Conservation (phyloP, 2,113 vertebrate genomes). For the Erinaceus europaeus region DNA sequence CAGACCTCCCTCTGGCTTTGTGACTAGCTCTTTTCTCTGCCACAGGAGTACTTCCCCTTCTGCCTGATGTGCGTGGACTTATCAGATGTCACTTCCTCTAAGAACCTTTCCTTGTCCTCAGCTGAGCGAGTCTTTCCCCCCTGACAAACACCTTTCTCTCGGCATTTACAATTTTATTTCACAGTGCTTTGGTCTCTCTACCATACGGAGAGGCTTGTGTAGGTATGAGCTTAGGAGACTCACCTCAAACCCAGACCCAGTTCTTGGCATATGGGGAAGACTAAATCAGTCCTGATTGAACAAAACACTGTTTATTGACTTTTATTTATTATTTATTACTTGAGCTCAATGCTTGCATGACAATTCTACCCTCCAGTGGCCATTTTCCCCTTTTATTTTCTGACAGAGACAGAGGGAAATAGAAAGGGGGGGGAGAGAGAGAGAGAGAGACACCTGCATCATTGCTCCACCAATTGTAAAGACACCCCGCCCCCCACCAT, state of each 20-base stretch:
- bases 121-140: background rate
- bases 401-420: too few relatives aligned
- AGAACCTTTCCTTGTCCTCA: background rate
- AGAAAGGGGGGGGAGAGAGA: too few relatives aligned
- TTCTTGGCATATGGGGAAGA: background rate
- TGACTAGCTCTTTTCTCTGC: conserved; percentile 11
- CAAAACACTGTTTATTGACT: too few relatives aligned
- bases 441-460: too few relatives aligned
- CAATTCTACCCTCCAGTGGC: too few relatives aligned
- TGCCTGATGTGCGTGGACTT: background rate
- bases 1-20: background rate
- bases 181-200: background rate
- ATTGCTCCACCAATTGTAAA: too few relatives aligned
- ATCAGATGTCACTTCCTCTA: conserved; percentile 42
- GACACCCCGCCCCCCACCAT: too few relatives aligned
- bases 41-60: conserved; percentile 6
- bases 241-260: background rate
- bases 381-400: too few relatives aligned
- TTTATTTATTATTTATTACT: too few relatives aligned
- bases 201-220: background rate
- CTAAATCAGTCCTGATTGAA: background rate
- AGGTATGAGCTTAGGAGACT: background rate
- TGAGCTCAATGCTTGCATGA: too few relatives aligned
- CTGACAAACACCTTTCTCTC: background rate
- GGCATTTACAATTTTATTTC: background rate